Conservation (phyloP, 2,888 invertebrate species). For the Cephus spinipes region DNA sequence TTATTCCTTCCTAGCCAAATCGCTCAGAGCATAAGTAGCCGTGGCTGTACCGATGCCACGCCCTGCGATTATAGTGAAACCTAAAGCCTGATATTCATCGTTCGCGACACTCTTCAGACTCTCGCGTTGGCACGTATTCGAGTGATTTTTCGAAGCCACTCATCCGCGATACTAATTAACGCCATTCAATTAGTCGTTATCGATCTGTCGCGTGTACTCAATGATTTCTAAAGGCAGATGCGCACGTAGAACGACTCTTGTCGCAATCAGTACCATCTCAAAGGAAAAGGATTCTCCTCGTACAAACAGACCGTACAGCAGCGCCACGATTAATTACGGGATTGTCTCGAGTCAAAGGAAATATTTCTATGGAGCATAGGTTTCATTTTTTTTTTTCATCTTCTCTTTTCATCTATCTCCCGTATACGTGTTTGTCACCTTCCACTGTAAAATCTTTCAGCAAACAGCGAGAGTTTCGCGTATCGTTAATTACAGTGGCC, state of each 20-base stretch:
- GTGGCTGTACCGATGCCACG: not conserved
- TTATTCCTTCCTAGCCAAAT: not conserved
- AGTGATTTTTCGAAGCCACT: not conserved
- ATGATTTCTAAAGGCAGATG: not conserved
- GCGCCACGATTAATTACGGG: not conserved
- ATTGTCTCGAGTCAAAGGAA: not conserved
- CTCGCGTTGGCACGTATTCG: not conserved
- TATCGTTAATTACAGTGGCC: not conserved
- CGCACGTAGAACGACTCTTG: not conserved
- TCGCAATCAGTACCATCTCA: not conserved
- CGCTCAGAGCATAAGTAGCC: not conserved
- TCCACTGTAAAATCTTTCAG: not conserved
- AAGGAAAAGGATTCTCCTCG: not conserved
- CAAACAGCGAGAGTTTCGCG: not conserved
- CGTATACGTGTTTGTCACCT: not conserved
- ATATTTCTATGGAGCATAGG: not conserved
- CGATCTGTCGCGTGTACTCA: not conserved
- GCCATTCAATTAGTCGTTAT: not conserved
- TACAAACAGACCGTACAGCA: not conserved
- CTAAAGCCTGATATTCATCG: not conserved
- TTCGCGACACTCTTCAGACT: not conserved
- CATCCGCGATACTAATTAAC: not conserved
- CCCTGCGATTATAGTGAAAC: slow-evolving; percentile 5
- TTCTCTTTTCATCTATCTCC: not conserved
- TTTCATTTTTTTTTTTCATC: not conserved